Evolutionary conservation across 2,888 invertebrate species (phyloP), one percentile per base, ranked within the genome.

Genomic region (Ophion slaviceki): DNA sequence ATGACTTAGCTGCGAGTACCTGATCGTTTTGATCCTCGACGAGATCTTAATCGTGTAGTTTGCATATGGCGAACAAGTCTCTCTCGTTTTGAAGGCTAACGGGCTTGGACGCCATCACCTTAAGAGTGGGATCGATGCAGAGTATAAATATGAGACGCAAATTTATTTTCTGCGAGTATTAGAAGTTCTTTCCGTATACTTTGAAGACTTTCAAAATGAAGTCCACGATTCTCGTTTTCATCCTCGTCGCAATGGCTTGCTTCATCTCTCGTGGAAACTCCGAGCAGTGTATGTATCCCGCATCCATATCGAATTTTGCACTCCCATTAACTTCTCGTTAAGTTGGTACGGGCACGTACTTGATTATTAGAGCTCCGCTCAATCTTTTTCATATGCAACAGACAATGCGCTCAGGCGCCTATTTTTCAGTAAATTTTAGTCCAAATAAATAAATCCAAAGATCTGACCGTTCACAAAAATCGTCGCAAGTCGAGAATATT

Each of bases 141-240:
- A 24, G 68, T 79, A 79, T 83, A 83, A 40, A 40, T 40, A 40
- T 68, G 79, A 78, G 62, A 66, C 36, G 74, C 57, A 14, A 2
- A 62, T 36, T 20, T 24, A n/a, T 36, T 53, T 68, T 4, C 24
- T 11, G 40, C 24, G 62, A 79, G 79, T 79, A 28, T 68, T 45
- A 32, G 47, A 78, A 74, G 45, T 62, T 45, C 24, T 11, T 17
- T 45, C 59, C 36, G 62, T 28, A 45, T 40, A 47, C 32, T 40
- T 40, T 20, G 2, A 62, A 62, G 45, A 28, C 8, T 20, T 80
- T 36, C 11, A 84, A 45, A 7, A 84, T 84, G 84, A 80, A 66
- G 68, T 36, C 66, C 61, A 59, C 24, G 2, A 72, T 72, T 40
- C 6, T 71, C 11, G 24, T 84, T 28, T 53, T 28, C 66, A 64